Conservation (phyloP, 2,888 invertebrate species). For the Agonopterix subpropinquella region DNA sequence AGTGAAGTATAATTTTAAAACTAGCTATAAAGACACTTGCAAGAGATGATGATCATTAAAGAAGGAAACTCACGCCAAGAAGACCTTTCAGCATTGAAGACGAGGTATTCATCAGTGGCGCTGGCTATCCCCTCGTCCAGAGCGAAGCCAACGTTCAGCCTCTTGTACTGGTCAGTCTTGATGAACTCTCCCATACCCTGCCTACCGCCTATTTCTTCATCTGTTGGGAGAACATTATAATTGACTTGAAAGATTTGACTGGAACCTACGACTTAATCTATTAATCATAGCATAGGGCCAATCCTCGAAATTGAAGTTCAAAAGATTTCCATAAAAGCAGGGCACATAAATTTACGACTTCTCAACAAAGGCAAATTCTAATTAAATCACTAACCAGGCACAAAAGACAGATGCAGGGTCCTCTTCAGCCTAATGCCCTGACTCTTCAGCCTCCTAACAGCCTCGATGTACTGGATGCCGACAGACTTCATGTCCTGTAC, state of each 20-base stretch:
- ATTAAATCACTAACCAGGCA: slow-evolving; percentile 72
- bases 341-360: too few relatives aligned
- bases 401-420: slow-evolving; percentile 82
- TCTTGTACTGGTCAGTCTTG: slow-evolving; percentile 80
- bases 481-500: slow-evolving; percentile 91
- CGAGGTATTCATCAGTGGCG: slow-evolving; percentile 75
- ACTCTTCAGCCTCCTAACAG: slow-evolving; percentile 75
- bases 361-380: too few relatives aligned
- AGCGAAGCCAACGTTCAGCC: slow-evolving; percentile 88
- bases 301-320: too few relatives aligned
- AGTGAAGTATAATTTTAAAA: too few relatives aligned
- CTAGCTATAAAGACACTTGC: too few relatives aligned
- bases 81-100: slow-evolving; percentile 84
- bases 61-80: slow-evolving; percentile 84
- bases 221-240: slow-evolving; percentile 57
- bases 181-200: slow-evolving; percentile 87
- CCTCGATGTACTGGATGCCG: slow-evolving; percentile 83
- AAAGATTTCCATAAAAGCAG: too few relatives aligned
- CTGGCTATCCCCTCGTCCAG: slow-evolving; percentile 91
- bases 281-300: too few relatives aligned
- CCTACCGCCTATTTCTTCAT: slow-evolving; percentile 90
- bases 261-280: too few relatives aligned
- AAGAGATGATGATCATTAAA: neutral
- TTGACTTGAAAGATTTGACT: too few relatives aligned
- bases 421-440: slow-evolving; percentile 72